Evolutionary conservation across 2,113 vertebrate species (phyloP).

Genomic region (Psammodynastes pulverulentus): DNA sequence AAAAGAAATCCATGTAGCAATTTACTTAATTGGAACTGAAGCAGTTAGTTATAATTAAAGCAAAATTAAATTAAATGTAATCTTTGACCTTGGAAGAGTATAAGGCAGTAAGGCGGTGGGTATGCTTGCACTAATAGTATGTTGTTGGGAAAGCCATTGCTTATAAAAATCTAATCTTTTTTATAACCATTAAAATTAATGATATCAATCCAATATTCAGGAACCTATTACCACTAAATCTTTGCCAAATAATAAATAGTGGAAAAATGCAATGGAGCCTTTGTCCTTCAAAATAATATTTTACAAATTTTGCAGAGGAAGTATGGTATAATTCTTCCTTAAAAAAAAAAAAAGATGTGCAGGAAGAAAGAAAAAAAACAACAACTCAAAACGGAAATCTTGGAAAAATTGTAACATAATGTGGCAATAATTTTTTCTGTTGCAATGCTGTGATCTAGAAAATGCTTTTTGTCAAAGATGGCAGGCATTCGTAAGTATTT

Average conservation of each 20-base stretch:
- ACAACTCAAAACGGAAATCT: neutral
- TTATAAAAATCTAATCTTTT: conserved; percentile 37
- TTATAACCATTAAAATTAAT: conserved; percentile 34
- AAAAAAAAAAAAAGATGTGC: neutral
- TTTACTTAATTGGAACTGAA: conserved; percentile 24
- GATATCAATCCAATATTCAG: neutral
- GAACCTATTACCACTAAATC: neutral
- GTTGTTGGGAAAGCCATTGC: conserved; percentile 6
- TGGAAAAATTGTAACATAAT: neutral
- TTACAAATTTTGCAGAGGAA: neutral
- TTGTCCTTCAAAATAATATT: conserved; percentile 22
- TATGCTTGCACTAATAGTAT: conserved; percentile 15
- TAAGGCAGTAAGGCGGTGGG: neutral
- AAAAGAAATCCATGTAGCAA: conserved; percentile 30
- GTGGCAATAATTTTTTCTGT: conserved; percentile 5
- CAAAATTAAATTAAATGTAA: conserved; percentile 38
- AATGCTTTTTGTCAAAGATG: neutral
- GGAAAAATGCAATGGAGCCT: neutral
- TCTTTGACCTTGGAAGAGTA: neutral
- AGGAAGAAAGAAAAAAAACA: accelerated
- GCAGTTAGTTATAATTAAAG: conserved; percentile 26
- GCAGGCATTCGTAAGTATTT: neutral
- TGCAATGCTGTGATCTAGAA: neutral
- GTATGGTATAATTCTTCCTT: neutral
- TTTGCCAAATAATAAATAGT: conserved; percentile 29